Evolutionary conservation across 2,113 vertebrate species (phyloP).

Genomic region (Mystacornis crossleyi): DNA sequence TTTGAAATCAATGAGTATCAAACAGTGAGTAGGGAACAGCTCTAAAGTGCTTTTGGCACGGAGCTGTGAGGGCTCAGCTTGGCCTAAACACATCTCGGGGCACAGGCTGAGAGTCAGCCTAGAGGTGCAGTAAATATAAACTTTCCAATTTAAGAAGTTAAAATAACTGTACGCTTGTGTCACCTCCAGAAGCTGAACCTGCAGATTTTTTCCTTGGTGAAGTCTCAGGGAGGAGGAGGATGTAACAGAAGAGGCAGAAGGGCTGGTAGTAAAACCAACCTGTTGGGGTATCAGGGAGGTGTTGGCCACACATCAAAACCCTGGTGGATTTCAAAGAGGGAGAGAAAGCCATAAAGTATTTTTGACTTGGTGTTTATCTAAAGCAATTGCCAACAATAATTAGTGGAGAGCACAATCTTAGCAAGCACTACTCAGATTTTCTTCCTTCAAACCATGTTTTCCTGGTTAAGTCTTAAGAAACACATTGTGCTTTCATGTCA

Average conservation of each 20-base stretch:
- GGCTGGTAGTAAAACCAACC: neutral
- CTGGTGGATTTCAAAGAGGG: conserved; percentile 30
- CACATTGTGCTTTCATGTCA: conserved; percentile 9
- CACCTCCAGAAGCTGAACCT: conserved; percentile 10
- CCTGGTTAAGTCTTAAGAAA: neutral
- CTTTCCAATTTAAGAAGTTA: conserved; percentile 28
- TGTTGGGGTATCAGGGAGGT: neutral
- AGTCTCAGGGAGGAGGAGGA: neutral
- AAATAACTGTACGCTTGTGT: conserved; percentile 43
- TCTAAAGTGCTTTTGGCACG: neutral
- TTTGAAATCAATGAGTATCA: neutral
- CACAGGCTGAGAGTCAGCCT: neutral
- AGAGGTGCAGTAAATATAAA: neutral
- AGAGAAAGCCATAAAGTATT: neutral
- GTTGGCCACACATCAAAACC: conserved; percentile 53
- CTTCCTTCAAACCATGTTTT: neutral
- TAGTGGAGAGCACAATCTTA: conserved; percentile 1
- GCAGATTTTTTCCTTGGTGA: neutral
- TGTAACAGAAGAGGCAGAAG: neutral
- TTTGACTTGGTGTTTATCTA: conserved; percentile 37
- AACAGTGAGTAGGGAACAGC: neutral
- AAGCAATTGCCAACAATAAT: conserved; percentile 41
- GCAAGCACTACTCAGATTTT: neutral
- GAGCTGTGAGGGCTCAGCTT: neutral
- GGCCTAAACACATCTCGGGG: neutral